Evolutionary conservation across 2,888 invertebrate genomes (phyloP).

Genomic region (Augiades crinisus): DNA sequence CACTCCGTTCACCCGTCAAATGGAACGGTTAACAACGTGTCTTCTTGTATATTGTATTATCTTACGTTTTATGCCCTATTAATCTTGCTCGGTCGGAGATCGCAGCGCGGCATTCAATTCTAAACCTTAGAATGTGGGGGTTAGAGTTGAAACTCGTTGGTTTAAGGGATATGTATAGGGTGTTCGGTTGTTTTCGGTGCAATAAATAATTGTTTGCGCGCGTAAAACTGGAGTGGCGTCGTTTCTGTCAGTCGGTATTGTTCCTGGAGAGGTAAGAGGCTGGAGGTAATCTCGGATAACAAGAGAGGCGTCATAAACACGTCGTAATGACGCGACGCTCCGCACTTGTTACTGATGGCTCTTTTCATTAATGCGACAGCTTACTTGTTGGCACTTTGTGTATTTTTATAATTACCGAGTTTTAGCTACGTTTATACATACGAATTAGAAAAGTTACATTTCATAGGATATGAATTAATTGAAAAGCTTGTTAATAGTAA

Average conservation of each 20-base stretch:
- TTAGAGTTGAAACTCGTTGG: slow-evolving; percentile 48
- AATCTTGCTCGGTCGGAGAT: slow-evolving; percentile 71
- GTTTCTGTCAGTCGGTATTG: slow-evolving; percentile 42
- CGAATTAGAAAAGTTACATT: too few species aligned
- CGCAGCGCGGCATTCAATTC: slow-evolving; percentile 40
- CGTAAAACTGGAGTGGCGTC: slow-evolving; percentile 73
- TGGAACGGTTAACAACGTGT: slow-evolving; percentile 84
- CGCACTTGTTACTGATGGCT: slow-evolving; percentile 2
- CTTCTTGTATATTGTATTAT: slow-evolving; percentile 84
- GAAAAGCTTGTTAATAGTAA: too few species aligned
- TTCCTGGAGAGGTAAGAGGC: slow-evolving; percentile 51
- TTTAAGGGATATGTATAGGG: slow-evolving; percentile 44
- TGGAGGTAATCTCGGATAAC: slow-evolving; percentile 64
- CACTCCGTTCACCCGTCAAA: slow-evolving; percentile 61
- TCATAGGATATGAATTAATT: too few species aligned
- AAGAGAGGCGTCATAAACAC: slow-evolving; percentile 31
- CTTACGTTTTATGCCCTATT: slow-evolving; percentile 81
- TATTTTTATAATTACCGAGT: too few species aligned
- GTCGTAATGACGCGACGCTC: slow-evolving; percentile 13
- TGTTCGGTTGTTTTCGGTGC: slow-evolving; percentile 60
- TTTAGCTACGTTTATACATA: too few species aligned
- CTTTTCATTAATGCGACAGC: slow-evolving; percentile 3
- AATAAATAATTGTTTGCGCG: slow-evolving; percentile 79
- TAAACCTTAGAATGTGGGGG: slow-evolving; percentile 39
- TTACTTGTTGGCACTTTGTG: background rate